These are phyloP conservation scores for Liodrosophila aerea DNA, from an alignment of 2,888 invertebrate genomes.

Conservation along the genomic window DNA sequence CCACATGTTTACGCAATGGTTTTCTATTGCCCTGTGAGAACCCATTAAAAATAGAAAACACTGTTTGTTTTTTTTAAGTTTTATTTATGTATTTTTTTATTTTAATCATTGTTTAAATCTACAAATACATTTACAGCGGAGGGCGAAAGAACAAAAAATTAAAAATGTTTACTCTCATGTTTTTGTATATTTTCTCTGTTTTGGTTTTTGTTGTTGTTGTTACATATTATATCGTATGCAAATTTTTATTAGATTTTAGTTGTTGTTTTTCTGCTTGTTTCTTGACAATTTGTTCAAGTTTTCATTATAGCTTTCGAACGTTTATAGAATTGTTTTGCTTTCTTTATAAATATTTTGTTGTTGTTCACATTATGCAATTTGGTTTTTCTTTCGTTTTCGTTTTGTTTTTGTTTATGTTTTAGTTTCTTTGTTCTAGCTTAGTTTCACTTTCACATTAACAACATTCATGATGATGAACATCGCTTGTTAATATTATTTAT, in stretches of 20 bases:
- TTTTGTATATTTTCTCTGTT: slow-evolving; percentile 59
- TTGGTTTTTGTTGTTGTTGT: slow-evolving; percentile 61
- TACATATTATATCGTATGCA: slow-evolving; percentile 54
- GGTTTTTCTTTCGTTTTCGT: slow-evolving; percentile 12
- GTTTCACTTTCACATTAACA: slow-evolving; percentile 64
- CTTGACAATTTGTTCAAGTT: slow-evolving; percentile 43
- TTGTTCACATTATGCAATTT: slow-evolving; percentile 61
- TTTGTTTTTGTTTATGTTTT: slow-evolving; percentile 28
- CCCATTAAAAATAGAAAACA: neutral
- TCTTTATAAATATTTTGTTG: slow-evolving; percentile 62
- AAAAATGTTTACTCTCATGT: slow-evolving; percentile 76
- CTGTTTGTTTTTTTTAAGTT: slow-evolving; percentile 62
- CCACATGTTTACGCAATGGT: too few relatives aligned
- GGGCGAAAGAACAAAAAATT: slow-evolving; percentile 82
- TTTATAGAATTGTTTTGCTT: slow-evolving; percentile 60
- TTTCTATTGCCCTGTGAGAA: too few relatives aligned
- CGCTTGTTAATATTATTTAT: slow-evolving; percentile 45
- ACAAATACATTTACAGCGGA: slow-evolving; percentile 83
- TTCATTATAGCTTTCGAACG: slow-evolving; percentile 54
- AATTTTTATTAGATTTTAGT: slow-evolving; percentile 44
- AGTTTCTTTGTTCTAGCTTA: slow-evolving; percentile 42
- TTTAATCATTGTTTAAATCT: slow-evolving; percentile 82
- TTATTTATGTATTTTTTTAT: slow-evolving; percentile 79
- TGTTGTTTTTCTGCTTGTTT: slow-evolving; percentile 39
- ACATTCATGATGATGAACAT: slow-evolving; percentile 52